Conservation (phyloP, 2,888 invertebrate genomes). For the Dicycla oo region DNA sequence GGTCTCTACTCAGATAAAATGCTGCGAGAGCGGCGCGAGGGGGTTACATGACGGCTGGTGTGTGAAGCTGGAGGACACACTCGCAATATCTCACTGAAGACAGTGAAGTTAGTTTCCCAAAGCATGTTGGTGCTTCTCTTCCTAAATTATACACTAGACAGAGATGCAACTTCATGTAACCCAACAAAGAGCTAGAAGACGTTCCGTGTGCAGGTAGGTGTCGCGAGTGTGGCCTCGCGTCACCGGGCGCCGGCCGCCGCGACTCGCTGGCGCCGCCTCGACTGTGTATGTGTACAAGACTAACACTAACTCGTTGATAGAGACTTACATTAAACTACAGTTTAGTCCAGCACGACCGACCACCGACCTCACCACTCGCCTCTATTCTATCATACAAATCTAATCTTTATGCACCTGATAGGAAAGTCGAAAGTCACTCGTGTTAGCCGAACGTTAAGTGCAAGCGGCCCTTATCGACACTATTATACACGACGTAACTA, state of each 20-base stretch:
- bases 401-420: constrained; percentile 73
- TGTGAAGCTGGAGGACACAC: background rate
- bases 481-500: constrained; percentile 60
- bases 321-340: constrained; percentile 79
- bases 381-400: constrained; percentile 70
- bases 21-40: constrained; percentile 18
- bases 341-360: constrained; percentile 72
- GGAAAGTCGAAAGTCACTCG: constrained; percentile 73
- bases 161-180: background rate
- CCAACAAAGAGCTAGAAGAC: background rate
- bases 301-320: constrained; percentile 89
- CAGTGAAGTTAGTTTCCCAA: background rate
- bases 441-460: constrained; percentile 66
- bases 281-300: constrained; percentile 65
- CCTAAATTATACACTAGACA: background rate
- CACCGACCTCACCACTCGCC: constrained; percentile 62
- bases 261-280: constrained; percentile 48
- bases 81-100: background rate
- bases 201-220: background rate
- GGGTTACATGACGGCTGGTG: background rate
- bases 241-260: background rate
- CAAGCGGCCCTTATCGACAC: constrained; percentile 57
- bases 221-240: background rate
- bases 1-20: background rate
- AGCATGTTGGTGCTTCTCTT: background rate